These are phyloP conservation scores for Eudasyphora cyanicolor DNA, from an alignment of 2,888 invertebrate species.

Conservation along the genomic window DNA sequence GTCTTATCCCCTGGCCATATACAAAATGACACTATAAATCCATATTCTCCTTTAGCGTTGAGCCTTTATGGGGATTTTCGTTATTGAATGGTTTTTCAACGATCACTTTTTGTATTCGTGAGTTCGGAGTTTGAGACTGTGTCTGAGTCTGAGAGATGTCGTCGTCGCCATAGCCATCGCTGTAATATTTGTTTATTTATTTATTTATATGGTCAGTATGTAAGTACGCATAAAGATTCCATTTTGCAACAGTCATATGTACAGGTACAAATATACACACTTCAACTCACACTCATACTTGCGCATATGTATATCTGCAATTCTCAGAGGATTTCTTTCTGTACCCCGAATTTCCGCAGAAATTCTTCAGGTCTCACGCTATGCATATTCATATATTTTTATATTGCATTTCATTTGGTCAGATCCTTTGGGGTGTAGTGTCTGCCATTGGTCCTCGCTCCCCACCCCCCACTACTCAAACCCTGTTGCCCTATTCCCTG, in stretches of 20 bases:
- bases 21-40: neutral
- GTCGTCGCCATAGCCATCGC: neutral
- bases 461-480: neutral
- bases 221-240: slow-evolving; percentile 14
- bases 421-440: neutral
- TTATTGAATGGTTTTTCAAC: neutral
- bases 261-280: neutral
- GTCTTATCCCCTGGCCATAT: neutral
- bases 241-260: neutral
- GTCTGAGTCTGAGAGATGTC: neutral
- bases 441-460: slow-evolving; percentile 10
- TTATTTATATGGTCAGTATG: slow-evolving; percentile 25
- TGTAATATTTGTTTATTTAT: slow-evolving; percentile 27
- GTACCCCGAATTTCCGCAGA: slow-evolving; percentile 3
- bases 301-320: neutral
- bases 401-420: slow-evolving; percentile 16
- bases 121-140: too few species aligned
- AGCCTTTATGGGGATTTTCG: neutral
- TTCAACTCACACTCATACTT: neutral
- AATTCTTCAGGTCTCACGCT: neutral
- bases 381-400: slow-evolving; percentile 24
- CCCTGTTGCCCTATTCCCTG: neutral
- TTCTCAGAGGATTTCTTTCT: neutral
- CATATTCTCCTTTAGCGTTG: neutral
- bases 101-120: too few species aligned